Percentiles rank a stretch among this genome's conserved stretches.
phyloP scores from a whole-genome alignment of 2,797 vertebrate genomes.

The Typhlichthys subterraneus region DNA sequence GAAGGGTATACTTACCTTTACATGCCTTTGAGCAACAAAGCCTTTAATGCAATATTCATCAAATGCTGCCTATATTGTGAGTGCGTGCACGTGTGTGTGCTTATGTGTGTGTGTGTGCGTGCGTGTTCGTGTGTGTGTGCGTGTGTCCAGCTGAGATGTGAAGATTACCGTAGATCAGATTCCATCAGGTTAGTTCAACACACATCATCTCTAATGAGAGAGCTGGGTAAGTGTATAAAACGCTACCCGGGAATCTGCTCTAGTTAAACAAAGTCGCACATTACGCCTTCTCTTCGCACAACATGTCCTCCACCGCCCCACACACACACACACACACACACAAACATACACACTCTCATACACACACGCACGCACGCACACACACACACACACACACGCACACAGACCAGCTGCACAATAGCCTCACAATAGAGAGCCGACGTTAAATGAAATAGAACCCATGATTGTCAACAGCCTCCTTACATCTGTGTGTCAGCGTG shows the following conservation, averaged over 20 bases:
- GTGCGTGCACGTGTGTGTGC: constrained; percentile 5
- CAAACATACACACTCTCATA: neutral
- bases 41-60: constrained; percentile 69
- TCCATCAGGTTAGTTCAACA: constrained; percentile 54
- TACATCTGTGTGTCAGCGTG: too few relatives aligned
- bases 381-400: neutral
- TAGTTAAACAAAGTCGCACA: constrained; percentile 47
- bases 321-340: neutral
- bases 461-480: too few relatives aligned
- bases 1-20: constrained; percentile 60
- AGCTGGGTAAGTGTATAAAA: constrained; percentile 37
- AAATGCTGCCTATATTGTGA: constrained; percentile 23
- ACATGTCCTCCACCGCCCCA: neutral
- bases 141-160: constrained; percentile 35
- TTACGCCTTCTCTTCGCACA: neutral
- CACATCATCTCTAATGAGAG: constrained; percentile 60
- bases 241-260: constrained; percentile 40
- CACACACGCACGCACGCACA: too few relatives aligned
- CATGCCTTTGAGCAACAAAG: constrained; percentile 52
- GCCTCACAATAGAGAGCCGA: too few relatives aligned
- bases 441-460: too few relatives aligned
- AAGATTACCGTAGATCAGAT: constrained; percentile 58
- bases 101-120: constrained; percentile 1
- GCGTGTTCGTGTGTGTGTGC: constrained; percentile 3
- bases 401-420: too few relatives aligned